Evolutionary conservation across 2,797 vertebrate genomes (phyloP).

Genomic region (Microctenopoma steveboyesi): DNA sequence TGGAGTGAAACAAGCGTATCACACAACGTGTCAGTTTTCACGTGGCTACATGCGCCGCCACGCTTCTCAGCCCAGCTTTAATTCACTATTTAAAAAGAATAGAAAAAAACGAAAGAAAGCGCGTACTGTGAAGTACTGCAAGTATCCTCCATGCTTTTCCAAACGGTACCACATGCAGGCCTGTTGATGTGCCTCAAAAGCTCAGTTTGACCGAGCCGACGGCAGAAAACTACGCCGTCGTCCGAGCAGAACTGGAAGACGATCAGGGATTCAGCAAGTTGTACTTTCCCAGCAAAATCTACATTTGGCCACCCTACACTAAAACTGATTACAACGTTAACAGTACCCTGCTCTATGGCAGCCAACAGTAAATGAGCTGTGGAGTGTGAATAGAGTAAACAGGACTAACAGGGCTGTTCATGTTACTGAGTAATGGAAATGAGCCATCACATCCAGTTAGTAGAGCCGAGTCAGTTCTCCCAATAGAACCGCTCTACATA

Average conservation of each 20-base stretch:
- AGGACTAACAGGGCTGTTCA: slow-evolving; percentile 38
- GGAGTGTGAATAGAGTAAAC: slow-evolving; percentile 38
- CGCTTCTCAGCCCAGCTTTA: neutral
- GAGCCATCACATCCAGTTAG: slow-evolving; percentile 59
- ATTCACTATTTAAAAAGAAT: neutral
- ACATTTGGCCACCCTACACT: slow-evolving; percentile 9
- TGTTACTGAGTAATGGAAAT: slow-evolving; percentile 54
- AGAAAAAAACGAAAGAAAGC: neutral
- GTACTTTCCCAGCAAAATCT: slow-evolving; percentile 15
- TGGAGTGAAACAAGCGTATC: neutral
- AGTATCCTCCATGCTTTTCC: neutral
- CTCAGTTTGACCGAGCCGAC: neutral
- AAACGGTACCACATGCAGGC: no score
- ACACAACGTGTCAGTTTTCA: neutral
- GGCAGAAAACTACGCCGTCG: slow-evolving; percentile 1
- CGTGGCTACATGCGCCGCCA: neutral
- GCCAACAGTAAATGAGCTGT: slow-evolving; percentile 18
- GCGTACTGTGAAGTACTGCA: neutral
- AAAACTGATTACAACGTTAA: slow-evolving; percentile 19
- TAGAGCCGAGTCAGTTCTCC: slow-evolving; percentile 27
- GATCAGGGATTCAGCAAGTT: neutral
- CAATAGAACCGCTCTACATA: slow-evolving; percentile 45
- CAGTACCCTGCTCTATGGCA: slow-evolving; percentile 11
- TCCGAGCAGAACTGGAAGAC: slow-evolving; percentile 1
- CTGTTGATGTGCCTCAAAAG: neutral